Conservation (phyloP, 2,113 vertebrate genomes). For the Seriola aureovittata region DNA sequence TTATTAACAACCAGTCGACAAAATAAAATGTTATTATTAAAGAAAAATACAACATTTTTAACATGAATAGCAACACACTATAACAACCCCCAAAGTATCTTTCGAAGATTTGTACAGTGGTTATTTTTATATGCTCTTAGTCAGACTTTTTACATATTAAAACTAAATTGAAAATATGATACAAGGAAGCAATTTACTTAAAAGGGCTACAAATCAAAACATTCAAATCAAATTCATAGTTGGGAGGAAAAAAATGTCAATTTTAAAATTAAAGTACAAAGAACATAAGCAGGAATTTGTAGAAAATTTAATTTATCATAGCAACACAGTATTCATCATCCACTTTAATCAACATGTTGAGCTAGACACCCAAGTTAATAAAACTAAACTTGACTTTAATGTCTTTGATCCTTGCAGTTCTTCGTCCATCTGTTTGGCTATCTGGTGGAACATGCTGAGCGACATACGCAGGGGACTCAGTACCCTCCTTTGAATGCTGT, state of each 20-base stretch:
- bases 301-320: neutral
- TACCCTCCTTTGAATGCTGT: constrained; percentile 7
- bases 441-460: neutral
- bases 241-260: neutral
- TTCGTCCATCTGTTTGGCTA: constrained; percentile 31
- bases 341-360: constrained; percentile 14
- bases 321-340: neutral
- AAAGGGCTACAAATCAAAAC: neutral
- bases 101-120: neutral
- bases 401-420: constrained; percentile 19
- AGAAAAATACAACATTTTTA: neutral
- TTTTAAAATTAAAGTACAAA: neutral
- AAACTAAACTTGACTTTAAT: constrained; percentile 16
- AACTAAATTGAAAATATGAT: neutral
- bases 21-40: neutral
- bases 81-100: neutral
- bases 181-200: neutral
- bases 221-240: neutral
- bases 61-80: neutral
- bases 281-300: neutral
- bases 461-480: neutral
- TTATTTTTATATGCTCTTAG: neutral
- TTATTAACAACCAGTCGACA: neutral
- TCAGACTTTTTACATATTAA: neutral
- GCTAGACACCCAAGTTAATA: neutral